Evolutionary conservation across 2,888 invertebrate species (phyloP), one percentile per base, ranked within the genome.

Genomic region (Branchipolynoe longqiensis): DNA sequence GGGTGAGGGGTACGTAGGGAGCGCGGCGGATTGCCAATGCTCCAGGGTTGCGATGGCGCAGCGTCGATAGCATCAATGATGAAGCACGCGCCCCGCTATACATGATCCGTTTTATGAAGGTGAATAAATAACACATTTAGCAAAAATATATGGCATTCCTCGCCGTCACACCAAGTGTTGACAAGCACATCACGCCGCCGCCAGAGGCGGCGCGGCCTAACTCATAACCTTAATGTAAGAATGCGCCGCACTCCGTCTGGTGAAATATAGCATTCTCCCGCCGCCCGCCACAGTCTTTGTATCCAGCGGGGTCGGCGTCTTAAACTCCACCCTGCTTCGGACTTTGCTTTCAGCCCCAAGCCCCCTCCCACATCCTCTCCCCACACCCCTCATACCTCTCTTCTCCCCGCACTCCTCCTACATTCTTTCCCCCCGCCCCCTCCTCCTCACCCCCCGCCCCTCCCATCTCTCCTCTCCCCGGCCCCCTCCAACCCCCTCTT

Each of bases 61-160:
- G 38, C 36, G 6, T 31, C 38, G 69, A 69, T 69, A 69, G 69
- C 69, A 69, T 69, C 69, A 69, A 69, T 69, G 69, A 69, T 69
- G 69, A 69, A 69, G 69, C 38, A n/a, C n/a, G 69, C 36, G 18
- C 36, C 69, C 69, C 38, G 36, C 69, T 69, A 69, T 69, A 69
- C 69, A 69, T 69, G 69, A 69, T 69, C 69, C 69, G 69, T 69
- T 69, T 69, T 69, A 69, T 69, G 69, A 69, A 69, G 69, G 69
- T 69, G 69, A 69, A 69, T 69, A 69, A 69, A 69, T 69, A 69
- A 69, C 69, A 69, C 69, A 69, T 69, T 69, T 69, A 69, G 69
- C 69, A 69, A 69, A 69, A 69, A 69, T 69, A 33, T 69, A 69
- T 69, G 69, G 69, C 69, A 69, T 69, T 69, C 69, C 69, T 69